Evolutionary conservation across 2,888 invertebrate genomes (phyloP), one percentile per base, ranked within the genome.

Genomic region (Ferrisia virgata): DNA sequence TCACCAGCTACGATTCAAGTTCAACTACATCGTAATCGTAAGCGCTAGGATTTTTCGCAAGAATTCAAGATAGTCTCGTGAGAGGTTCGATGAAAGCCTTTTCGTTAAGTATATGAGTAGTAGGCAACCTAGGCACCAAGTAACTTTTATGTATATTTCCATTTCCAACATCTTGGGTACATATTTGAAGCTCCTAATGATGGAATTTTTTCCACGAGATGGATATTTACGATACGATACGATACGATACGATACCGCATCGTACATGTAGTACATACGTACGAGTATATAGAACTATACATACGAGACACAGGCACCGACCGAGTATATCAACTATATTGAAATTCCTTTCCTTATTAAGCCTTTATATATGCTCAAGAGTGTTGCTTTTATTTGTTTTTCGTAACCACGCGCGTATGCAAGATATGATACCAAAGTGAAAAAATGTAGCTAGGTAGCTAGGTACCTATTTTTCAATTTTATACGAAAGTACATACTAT

Each of bases 271-370:
- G 28, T n/a, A 4, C 47, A 47, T 64, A 9, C 25, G 11, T 25
- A 11, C 58, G 28, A 5, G 5, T 5, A 39, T 11, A 11, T 39
- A 8, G 5, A 5, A 39, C 39, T 39, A 8, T 11, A 11, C 11
- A 5, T 5, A 39, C 11, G 39, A 11, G 39, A 39, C 11, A 39
- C 39, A n/a, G n/a, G n/a, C n/a, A n/a, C 11, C 39, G 39, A 11
- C 39, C n/a, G n/a, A 39, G 39, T 39, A 39, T 11, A n/a, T 11
- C 47, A 47, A 64, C 58, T 11, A 64, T 64, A 64, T 64, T 64
- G 58, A 64, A 64, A 64, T 64, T 64, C 58, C 28, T 64, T 28
- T 64, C 58, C 58, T 64, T 64, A 64, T 64, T 64, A 64, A 64
- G 28, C 47, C 47, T n/a, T 47, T 47, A 40, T 40, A 13, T 64